Percentiles rank a stretch among this genome's conserved stretches.
phyloP scores from a whole-genome alignment of 2,113 vertebrate species.

The Tenebrosternarchus preto region DNA sequence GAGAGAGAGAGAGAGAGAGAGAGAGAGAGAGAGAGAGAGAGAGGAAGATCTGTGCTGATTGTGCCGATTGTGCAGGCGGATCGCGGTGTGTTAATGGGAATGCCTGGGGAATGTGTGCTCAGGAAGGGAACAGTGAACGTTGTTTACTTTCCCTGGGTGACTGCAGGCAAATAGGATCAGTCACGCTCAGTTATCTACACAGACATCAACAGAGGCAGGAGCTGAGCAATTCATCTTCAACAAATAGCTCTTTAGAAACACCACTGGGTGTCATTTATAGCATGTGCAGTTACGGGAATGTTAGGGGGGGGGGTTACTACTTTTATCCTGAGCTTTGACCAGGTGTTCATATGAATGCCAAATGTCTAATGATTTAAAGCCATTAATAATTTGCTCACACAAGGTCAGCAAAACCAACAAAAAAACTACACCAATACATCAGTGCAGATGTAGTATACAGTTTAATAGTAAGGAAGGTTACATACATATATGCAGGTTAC shows the following conservation, averaged over 20 bases:
- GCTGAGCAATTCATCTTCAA: not conserved
- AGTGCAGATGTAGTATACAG: no score
- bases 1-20: not conserved
- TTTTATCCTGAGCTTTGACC: not conserved
- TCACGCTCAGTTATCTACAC: not conserved
- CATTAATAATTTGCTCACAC: no score
- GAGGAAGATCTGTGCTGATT: no score
- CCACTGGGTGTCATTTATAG: slow-evolving; percentile 1
- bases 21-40: no score
- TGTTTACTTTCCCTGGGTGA: not conserved
- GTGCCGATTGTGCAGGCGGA: not conserved
- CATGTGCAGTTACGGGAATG: slow-evolving; percentile 19
- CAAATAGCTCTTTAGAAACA: slow-evolving; percentile 5
- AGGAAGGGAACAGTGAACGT: not conserved
- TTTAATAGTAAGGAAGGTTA: no score
- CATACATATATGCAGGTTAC: no score
- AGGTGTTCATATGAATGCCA: not conserved
- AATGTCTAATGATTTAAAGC: no score
- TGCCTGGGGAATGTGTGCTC: not conserved
- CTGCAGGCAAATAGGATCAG: no score
- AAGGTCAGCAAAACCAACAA: no score
- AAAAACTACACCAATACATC: no score
- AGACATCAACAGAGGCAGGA: not conserved
- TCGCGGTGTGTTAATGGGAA: not conserved
- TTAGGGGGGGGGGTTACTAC: not conserved